These are phyloP conservation scores for Erythrolamprus reginae DNA, from an alignment of 2,113 vertebrate species.

Conservation along the genomic window DNA sequence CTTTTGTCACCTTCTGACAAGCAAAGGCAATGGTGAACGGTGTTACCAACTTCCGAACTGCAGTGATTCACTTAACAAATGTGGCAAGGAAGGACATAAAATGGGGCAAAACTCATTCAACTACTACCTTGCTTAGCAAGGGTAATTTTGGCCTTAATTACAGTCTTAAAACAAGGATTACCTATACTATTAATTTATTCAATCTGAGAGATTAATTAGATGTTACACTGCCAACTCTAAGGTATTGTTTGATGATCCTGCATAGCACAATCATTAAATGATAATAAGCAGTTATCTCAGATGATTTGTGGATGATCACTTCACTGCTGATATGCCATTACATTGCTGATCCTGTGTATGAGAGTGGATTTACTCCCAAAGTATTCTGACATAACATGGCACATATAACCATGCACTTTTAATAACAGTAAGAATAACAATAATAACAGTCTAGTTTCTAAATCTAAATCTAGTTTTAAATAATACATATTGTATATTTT, in stretches of 20 bases:
- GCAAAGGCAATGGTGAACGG: not conserved
- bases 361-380: not conserved
- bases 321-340: not conserved
- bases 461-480: not conserved
- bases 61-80: not conserved
- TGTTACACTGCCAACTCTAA: not conserved
- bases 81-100: not conserved
- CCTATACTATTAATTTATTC: not conserved
- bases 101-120: not conserved
- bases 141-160: not conserved
- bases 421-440: not conserved
- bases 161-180: not conserved
- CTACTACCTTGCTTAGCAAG: not conserved
- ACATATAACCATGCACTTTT: not conserved
- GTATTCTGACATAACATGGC: not conserved
- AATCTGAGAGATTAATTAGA: not conserved
- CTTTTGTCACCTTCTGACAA: not conserved
- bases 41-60: not conserved
- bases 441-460: not conserved
- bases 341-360: not conserved
- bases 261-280: not conserved
- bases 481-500: not conserved
- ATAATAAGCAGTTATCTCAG: not conserved
- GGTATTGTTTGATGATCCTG: not conserved
- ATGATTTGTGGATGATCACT: not conserved